Conservation (phyloP, 1,140 invertebrate species). For the Caenorhabditis remanei region DNA sequence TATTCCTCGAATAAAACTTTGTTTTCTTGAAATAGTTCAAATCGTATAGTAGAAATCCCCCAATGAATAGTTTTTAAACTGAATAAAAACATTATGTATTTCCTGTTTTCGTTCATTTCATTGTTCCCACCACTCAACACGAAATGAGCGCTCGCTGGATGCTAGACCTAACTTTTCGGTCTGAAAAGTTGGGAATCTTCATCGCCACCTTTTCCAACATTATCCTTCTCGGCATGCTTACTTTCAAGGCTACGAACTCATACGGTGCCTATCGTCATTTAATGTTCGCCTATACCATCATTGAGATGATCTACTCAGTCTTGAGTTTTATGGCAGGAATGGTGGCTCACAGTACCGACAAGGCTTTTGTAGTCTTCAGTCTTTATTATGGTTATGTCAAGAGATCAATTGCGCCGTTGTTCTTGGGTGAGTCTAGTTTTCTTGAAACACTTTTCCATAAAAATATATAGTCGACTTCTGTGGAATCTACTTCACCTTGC, state of each 20-base stretch:
- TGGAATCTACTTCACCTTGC: constrained; percentile 11
- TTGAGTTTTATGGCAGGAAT: not conserved
- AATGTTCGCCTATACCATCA: constrained; percentile 8
- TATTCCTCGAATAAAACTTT: not conserved
- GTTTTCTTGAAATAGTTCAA: not conserved
- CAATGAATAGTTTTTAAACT: not conserved
- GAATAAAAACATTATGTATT: too few species aligned
- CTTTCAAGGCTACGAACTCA: not conserved
- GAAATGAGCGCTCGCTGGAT: constrained; percentile 1
- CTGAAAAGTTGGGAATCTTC: not conserved
- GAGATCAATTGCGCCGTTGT: not conserved
- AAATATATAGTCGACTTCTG: not conserved
- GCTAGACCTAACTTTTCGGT: not conserved
- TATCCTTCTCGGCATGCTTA: not conserved
- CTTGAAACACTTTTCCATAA: too few species aligned
- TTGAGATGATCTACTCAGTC: constrained; percentile 9
- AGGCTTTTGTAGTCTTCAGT: not conserved
- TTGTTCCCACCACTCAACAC: not conserved
- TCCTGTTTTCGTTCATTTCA: not conserved
- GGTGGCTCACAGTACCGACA: not conserved
- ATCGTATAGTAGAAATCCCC: not conserved
- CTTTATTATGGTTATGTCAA: not conserved
- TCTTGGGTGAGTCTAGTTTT: not conserved
- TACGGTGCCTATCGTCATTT: constrained; percentile 2
- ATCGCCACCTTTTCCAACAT: not conserved